Evolutionary conservation across 2,113 vertebrate species (phyloP).

Genomic region (Grantiella picta): DNA sequence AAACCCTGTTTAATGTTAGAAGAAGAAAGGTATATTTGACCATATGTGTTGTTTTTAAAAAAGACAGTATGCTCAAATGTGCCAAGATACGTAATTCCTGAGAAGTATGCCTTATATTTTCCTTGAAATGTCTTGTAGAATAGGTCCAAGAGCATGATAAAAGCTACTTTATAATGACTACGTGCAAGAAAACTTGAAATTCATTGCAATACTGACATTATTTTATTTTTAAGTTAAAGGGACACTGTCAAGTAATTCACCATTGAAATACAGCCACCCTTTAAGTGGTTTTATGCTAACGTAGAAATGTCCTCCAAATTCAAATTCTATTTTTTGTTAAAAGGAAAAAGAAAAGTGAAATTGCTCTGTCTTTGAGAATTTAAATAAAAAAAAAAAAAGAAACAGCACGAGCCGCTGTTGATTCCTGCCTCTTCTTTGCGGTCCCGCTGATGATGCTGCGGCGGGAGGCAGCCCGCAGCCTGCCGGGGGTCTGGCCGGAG

Average conservation of each 20-base stretch:
- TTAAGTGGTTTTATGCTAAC: conserved; percentile 45
- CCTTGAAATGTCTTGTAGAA: conserved; percentile 74
- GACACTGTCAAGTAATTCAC: conserved; percentile 80
- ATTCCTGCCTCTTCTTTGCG: conserved; percentile 63
- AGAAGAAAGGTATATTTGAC: conserved; percentile 76
- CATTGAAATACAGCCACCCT: conserved; percentile 1
- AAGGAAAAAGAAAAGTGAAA: background rate
- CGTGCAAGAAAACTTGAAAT: conserved; percentile 81
- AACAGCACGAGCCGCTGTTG: conserved; percentile 38
- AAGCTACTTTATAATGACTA: conserved; percentile 74
- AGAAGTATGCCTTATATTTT: conserved; percentile 81
- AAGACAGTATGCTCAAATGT: conserved; percentile 82
- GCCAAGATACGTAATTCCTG: conserved; percentile 76
- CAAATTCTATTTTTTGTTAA: conserved; percentile 8
- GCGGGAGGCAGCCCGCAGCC: conserved; percentile 48
- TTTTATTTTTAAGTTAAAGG: conserved; percentile 74
- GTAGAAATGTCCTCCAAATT: conserved; percentile 60
- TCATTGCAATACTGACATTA: conserved; percentile 78
- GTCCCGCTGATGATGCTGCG: conserved; percentile 17
- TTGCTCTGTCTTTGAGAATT: conserved; percentile 24
- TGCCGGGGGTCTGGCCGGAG: conserved; percentile 44
- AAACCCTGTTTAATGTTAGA: conserved; percentile 65
- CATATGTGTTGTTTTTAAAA: conserved; percentile 76
- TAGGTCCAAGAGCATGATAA: conserved; percentile 76
- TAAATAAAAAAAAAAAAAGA: background rate